Base-by-base conservation (phyloP, 2,888 invertebrate species). In the Callosobruchus maculatus region DNA sequence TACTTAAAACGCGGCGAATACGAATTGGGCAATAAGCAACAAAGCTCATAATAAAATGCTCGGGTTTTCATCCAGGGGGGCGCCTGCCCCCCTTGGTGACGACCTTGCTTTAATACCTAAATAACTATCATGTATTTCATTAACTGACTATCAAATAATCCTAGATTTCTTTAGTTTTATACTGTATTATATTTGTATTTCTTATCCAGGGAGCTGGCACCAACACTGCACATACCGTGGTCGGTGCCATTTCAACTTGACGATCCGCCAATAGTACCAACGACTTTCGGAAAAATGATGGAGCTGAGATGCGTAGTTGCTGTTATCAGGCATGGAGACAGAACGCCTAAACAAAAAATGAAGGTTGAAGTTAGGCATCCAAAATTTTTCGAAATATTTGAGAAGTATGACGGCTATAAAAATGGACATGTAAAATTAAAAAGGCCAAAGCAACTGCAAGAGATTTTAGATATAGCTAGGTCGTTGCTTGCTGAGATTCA, bases 341-440 rank as follows among this genome's bases (percentile, higher is more conserved):
- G 99, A 79, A 99, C 99, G 20, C 99, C 99, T 0, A 99, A 99
- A 86, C 99, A 99, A 89, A 99, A 99, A 89, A 99, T 99, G 99
- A 99, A 99, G 88, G 98, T 99, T 80, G 98, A 98, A 90, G 98
- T 98, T 20, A 91, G 97, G 72, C 97, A 98, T 90, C 95, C 94
- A 2, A 96, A 97, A 86, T 99, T 99, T 88, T 99, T 99, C 88
- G 97, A 98, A 85, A 95, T 99, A 82, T 99, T 99, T 88, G 95
- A 97, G 85, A 98, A 98, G 85, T 98, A 99, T 87, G 96, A 97
- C 81, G 99, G 97, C 0, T 96, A 94, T 85, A 96, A 96, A 84
- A 94, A 96, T 77, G 97, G 97, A 0, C 98, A 99, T 85, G 95
- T 99, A 0, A 99, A 99, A 87, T 89, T 99, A 82, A 99, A 99